Conservation (phyloP, 2,113 vertebrate genomes). For the Rhombomys opimus region DNA sequence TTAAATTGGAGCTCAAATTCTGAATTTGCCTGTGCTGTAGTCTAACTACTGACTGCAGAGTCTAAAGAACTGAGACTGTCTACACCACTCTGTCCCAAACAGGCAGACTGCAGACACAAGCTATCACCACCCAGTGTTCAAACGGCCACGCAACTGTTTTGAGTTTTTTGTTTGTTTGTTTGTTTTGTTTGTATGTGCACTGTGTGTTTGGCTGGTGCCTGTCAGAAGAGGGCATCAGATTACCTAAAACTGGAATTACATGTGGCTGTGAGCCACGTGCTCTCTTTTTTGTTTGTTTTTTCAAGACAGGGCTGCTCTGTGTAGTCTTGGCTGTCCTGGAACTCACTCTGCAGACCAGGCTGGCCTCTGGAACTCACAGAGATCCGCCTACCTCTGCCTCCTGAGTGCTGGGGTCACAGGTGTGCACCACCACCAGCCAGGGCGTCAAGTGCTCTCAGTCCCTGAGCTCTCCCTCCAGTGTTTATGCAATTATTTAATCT, state of each 20-base stretch:
- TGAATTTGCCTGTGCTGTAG: neutral
- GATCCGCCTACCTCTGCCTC: no score
- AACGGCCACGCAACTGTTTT: neutral
- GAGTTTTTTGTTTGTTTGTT: neutral
- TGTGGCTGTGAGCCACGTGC: neutral
- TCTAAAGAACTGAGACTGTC: neutral
- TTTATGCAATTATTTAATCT: neutral
- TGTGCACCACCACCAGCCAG: neutral
- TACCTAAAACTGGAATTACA: neutral
- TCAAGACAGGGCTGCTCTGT: no score
- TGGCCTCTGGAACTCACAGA: no score
- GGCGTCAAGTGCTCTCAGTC: neutral
- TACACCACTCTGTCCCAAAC: neutral
- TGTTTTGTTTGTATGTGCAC: neutral
- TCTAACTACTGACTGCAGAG: neutral
- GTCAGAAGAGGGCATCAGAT: neutral
- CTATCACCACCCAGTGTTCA: neutral
- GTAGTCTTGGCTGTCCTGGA: no score
- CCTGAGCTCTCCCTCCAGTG: neutral
- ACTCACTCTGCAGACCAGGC: no score
- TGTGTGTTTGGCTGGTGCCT: neutral
- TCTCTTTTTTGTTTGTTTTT: no score
- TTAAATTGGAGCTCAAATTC: neutral
- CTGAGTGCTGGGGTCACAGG: no score
- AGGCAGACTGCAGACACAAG: neutral